Percentiles rank a stretch among this genome's conserved stretches.
Conservation (phyloP, 2,888 invertebrate species). For the Craniophora ligustri region DNA sequence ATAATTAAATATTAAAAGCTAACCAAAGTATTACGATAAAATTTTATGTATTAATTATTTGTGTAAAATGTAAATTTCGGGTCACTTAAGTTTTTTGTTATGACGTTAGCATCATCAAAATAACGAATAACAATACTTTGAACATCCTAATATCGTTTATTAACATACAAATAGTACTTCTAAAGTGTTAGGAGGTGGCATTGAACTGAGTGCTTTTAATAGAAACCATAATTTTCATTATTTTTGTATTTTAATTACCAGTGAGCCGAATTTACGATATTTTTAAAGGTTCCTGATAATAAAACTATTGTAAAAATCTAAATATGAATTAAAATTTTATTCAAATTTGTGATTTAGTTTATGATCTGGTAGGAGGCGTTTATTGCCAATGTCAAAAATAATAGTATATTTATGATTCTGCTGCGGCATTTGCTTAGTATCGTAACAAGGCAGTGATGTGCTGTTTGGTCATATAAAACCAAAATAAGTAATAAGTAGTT, state of each 20-base stretch:
- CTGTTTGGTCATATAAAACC: slow-evolving; percentile 8
- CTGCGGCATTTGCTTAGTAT: slow-evolving; percentile 25
- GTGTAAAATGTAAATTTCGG: background rate
- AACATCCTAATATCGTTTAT: slow-evolving; percentile 37
- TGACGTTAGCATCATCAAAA: slow-evolving; percentile 23
- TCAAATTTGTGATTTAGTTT: slow-evolving; percentile 44
- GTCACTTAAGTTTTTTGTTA: slow-evolving; percentile 6
- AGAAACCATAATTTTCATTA: slow-evolving; percentile 17
- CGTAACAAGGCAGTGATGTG: slow-evolving; percentile 23
- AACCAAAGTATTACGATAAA: too few species aligned
- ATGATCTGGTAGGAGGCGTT: slow-evolving; percentile 38
- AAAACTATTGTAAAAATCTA: slow-evolving; percentile 46
- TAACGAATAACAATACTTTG: slow-evolving; percentile 28
- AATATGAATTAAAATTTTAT: slow-evolving; percentile 46
- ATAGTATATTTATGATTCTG: slow-evolving; percentile 22
- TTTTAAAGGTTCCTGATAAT: slow-evolving; percentile 21
- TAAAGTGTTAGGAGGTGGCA: slow-evolving; percentile 4
- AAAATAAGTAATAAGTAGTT: too few species aligned
- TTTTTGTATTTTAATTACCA: slow-evolving; percentile 35
- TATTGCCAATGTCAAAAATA: slow-evolving; percentile 37
- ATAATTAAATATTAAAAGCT: too few species aligned
- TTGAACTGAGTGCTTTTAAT: slow-evolving; percentile 8
- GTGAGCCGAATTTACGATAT: slow-evolving; percentile 23
- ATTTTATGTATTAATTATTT: background rate
- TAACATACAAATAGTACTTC: slow-evolving; percentile 37